These are phyloP conservation scores for Ceyx melanurus DNA, from an alignment of 2,113 vertebrate species.

Conservation along the genomic window DNA sequence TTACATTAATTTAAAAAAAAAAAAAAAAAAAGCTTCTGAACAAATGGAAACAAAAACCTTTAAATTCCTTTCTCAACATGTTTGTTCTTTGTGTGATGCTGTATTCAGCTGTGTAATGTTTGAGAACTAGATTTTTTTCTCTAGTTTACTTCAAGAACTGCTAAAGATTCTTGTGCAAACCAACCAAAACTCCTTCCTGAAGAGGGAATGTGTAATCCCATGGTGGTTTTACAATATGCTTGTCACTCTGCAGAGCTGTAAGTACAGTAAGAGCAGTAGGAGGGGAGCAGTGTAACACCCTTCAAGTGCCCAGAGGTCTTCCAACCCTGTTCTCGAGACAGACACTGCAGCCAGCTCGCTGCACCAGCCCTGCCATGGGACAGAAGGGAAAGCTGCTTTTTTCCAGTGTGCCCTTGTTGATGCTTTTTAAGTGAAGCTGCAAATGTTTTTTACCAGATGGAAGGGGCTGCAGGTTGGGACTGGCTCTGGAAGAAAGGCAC, in stretches of 20 bases:
- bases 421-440: conserved; percentile 20
- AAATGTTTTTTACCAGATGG: neutral
- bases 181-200: neutral
- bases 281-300: neutral
- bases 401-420: neutral
- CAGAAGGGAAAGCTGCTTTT: conserved; percentile 5
- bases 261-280: neutral
- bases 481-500: conserved; percentile 40
- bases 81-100: neutral
- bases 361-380: neutral
- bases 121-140: neutral
- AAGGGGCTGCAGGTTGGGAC: conserved; percentile 59
- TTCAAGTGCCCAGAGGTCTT: neutral
- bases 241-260: neutral
- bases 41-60: neutral
- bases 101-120: neutral
- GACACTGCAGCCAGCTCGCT: neutral
- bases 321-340: neutral
- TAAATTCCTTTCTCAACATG: neutral
- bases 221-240: neutral
- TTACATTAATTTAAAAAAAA: neutral
- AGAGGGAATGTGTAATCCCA: neutral
- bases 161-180: neutral
- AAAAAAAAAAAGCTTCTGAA: neutral
- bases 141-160: neutral